Conservation (phyloP, 2,888 invertebrate genomes). For the Ochropacha duplaris region DNA sequence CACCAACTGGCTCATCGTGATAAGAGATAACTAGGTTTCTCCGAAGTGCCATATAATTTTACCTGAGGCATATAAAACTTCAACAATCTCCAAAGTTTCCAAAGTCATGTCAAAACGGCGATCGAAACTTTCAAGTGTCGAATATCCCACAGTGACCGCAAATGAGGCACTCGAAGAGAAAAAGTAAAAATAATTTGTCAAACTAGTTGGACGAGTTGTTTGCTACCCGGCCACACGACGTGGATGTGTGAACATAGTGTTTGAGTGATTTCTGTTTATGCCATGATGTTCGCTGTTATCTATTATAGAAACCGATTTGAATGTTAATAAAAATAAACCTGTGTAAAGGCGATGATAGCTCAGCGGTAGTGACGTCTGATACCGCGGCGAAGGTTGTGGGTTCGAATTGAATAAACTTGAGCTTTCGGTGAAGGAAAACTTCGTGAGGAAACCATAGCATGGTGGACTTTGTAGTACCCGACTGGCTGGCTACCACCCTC, state of each 20-base stretch:
- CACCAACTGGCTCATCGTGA: too few species aligned
- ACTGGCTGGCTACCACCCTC: too few species aligned
- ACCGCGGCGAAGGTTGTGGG: too few species aligned
- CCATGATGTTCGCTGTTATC: too few species aligned
- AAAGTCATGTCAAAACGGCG: conserved; percentile 10
- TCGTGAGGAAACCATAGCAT: too few species aligned
- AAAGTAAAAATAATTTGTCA: conserved; percentile 74
- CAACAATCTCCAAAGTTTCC: not conserved
- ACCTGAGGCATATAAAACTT: not conserved
- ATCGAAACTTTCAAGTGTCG: conserved; percentile 37
- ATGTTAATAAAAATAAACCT: too few species aligned
- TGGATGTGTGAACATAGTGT: conserved; percentile 15
- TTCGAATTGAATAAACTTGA: too few species aligned
- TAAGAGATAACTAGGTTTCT: not conserved
- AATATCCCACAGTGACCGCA: conserved; percentile 57
- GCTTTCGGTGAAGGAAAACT: too few species aligned
- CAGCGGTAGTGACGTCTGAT: too few species aligned
- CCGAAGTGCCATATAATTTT: not conserved
- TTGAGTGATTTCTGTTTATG: not conserved
- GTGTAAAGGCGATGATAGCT: too few species aligned
- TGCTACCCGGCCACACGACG: conserved; percentile 43
- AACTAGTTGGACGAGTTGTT: conserved; percentile 53
- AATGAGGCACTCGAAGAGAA: conserved; percentile 36
- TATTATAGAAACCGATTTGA: too few species aligned
- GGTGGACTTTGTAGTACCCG: too few species aligned